Evolutionary conservation across 37 sponge, comb jelly and placozoan species (phyloP), one percentile per base, ranked within the genome.

Genomic region (Spongia lamella): DNA sequence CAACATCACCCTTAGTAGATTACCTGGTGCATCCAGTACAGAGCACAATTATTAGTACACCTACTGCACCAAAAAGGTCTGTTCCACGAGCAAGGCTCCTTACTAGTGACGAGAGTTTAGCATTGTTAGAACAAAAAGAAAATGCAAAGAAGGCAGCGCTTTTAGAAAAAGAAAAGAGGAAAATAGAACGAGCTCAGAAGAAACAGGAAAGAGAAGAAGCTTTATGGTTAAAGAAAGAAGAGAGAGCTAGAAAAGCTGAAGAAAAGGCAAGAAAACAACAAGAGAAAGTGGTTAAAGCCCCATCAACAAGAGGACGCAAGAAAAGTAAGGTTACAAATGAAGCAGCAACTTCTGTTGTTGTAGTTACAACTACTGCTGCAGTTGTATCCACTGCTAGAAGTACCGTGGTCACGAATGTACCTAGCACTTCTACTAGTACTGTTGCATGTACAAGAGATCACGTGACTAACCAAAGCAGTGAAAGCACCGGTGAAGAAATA

Each of bases 201-300:
- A 64, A 64, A 26, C 30, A 49, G 40, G 43, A 61, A 55, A 77
- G 56, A 29, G 66, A 64, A 25, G 78, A 64, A 37, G 36, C 27
- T 7, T 33, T 53, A 56, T 43, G 53, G 16, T 4, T 15, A 14
- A 43, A 38, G 63, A 38, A 11, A 21, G 64, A 9, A 55, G 52
- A 39, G 32, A 7, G 76, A 61, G 76, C 26, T 19, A 75, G 43
- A 39, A 64, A 51, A 5, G 78, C 7, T 20, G 66, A 52, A 64
- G 78, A 64, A 49, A 9, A 54, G 49, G 66, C 35, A 5, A 50
- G 30, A 56, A 64, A 64, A 38, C 66, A 13, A 5, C 32, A 65
- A 20, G 22, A 20, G 62, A 20, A 11, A 60, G 11, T 25, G 16
- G 22, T 13, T 25, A 27, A 20, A 60, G 24, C 16, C 11, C 26